phyloP scores from a whole-genome alignment of 2,888 invertebrate genomes.

The Chalcosyrphus nemorum region DNA sequence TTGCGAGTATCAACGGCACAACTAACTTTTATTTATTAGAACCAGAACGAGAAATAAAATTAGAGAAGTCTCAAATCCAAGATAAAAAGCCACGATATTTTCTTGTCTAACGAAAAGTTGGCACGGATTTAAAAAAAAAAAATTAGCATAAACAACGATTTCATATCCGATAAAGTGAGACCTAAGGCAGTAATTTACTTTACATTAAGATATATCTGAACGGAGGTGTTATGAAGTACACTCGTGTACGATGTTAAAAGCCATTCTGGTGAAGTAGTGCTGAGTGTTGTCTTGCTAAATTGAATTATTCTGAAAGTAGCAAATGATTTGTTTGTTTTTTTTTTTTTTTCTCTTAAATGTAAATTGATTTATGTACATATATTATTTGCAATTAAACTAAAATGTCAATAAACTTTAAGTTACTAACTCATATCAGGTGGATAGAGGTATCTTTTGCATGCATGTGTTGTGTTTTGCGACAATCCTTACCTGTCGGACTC shows the following conservation, averaged over 20 bases:
- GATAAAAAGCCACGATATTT: constrained; percentile 31
- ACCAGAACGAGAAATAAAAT: not conserved
- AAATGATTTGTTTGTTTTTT: no score
- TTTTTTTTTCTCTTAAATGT: no score
- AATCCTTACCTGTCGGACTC: no score
- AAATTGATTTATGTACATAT: no score
- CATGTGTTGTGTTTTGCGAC: no score
- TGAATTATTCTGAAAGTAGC: no score
- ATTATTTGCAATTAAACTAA: no score
- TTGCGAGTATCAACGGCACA: no score
- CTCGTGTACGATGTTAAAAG: not conserved
- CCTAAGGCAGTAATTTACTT: constrained; percentile 2
- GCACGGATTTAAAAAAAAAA: not conserved
- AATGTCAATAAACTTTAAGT: no score
- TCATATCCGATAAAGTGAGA: constrained; percentile 5
- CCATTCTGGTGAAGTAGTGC: not conserved
- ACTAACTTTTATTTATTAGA: no score
- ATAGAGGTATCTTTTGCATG: no score
- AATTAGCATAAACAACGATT: constrained; percentile 17
- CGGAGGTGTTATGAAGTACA: not conserved
- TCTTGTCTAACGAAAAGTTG: not conserved
- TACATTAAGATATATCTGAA: constrained; percentile 5
- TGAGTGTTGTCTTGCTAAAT: not conserved
- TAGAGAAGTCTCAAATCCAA: not conserved
- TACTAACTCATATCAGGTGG: no score